Evolutionary conservation across 2,888 invertebrate species (phyloP), one percentile per base, ranked within the genome.

Genomic region (Agonopterix alstromeriana): DNA sequence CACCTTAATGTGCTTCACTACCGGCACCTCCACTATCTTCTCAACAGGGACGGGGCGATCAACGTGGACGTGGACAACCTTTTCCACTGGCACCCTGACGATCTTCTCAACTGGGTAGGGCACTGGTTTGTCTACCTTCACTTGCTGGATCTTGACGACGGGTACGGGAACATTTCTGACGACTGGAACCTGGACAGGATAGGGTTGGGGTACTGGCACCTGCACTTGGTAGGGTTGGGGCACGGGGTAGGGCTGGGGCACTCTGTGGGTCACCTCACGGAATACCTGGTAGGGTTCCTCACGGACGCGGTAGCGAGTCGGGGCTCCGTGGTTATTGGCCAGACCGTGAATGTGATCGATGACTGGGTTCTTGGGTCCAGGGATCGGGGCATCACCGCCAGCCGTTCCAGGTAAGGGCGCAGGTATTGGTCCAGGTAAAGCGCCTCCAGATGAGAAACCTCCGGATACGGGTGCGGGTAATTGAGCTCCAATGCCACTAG

Each of bases 81-180:
- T 90, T 63, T 91, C 91, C 2, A 89, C 82, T 44, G 90, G 91
- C 8, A 91, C 82, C 51, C 90, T 88, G 50, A 91, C 89, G 53
- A 91, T 90, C 66, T 90, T 91, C 61, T 91, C 90, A 9, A 91
- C 91, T 10, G 90, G 83, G 63, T 90, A 90, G 1, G 91, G 91
- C 35, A 91, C 91, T 35, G 90, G 90, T 56, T 83, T 91, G 63
- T 91, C 91, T 10, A 91, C 77, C 48, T 89, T 76, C 12, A 90
- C 89, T 3, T 90, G 89, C 53, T 90, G 90, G 45, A 89, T 90
- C 61, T 90, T 82, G 7, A 91, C 88, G 0, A 91, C 83, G 2
- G 91, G 90, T 2, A 91, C 82, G 48, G 91, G 90, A 0, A 91
- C 76, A 14, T 90, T 87, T 53, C 80, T 90, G 38, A 88, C 67